Evolutionary conservation across 1,140 invertebrate species (phyloP), one percentile per base, ranked within the genome.

Genomic region (Drosophila sproati): DNA sequence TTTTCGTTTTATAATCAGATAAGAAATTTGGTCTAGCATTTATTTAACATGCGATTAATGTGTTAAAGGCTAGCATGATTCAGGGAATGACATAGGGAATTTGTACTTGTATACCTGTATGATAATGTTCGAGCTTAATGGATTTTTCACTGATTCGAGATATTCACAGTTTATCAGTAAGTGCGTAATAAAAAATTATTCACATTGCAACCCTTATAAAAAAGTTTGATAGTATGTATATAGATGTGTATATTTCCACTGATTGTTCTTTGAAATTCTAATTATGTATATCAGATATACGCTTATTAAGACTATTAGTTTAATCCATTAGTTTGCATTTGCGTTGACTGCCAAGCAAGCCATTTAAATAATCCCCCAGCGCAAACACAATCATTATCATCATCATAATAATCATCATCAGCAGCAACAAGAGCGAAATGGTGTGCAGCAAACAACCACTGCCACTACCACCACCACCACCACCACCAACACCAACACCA

Each of bases 331-430:
- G 32, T 50, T 47, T 47, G 20, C 5, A 12, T 48, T n/a, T 7
- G 51, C 76, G 76, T 10, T 43, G 39, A 43, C 39, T 43, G 39
- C 39, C 39, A 43, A 43, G 39, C 39, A 69, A 73, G 48, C 66
- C 70, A 67, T 61, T 66, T 77, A n/a, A 43, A 72, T 78, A 89
- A 85, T 83, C 85, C 78, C 48, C 34, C 69, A 71, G 72, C 85
- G 73, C 75, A 82, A 83, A 81, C 82, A 82, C 74, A 80, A 86
- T 78, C 74, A 85, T 73, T 63, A 77, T 62, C 72, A 79, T 69
- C 76, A 70, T 34, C 56, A 68, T 45, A 12, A 59, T 51, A 41
- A 69, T 41, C 52, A 64, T 29, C 28, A 29, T 39, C 31, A 73
- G 10, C 70, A 43, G 39, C 37, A 56, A 45, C 60, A 12, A 31